Conservation (phyloP, 2,888 invertebrate genomes). For the Hofmannophila pseudospretella region DNA sequence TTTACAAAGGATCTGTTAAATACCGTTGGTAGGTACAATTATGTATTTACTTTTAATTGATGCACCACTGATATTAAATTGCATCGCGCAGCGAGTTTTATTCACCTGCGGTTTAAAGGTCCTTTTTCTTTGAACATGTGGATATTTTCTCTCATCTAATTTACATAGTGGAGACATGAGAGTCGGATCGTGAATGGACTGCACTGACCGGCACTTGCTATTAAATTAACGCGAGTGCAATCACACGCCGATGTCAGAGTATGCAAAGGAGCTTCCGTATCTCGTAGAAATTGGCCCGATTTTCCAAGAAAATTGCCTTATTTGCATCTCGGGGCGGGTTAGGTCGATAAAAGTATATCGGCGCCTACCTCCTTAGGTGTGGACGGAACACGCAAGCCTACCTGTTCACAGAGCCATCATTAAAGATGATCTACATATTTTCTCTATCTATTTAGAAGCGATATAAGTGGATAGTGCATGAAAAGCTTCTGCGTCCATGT, state of each 20-base stretch:
- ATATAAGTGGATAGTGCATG: no score
- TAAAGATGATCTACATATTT: no score
- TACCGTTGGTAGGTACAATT: no score
- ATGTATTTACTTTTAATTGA: no score
- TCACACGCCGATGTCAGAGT: slow-evolving; percentile 26
- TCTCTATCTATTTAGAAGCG: no score
- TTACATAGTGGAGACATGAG: slow-evolving; percentile 8
- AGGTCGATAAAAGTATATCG: slow-evolving; percentile 25
- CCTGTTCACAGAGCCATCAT: no score
- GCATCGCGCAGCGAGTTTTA: no score
- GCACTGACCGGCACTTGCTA: slow-evolving; percentile 7
- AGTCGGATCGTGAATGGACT: slow-evolving; percentile 3
- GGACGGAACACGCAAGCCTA: no score
- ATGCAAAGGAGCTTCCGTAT: slow-evolving; percentile 39
- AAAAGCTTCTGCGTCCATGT: no score
- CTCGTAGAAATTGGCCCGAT: slow-evolving; percentile 52
- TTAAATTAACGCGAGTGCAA: slow-evolving; percentile 29
- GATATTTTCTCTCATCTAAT: slow-evolving; percentile 7
- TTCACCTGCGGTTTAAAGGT: no score
- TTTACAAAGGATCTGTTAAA: no score
- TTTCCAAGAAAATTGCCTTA: slow-evolving; percentile 53
- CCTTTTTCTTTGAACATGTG: not conserved
- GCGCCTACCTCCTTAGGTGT: slow-evolving; percentile 5
- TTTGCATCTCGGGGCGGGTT: slow-evolving; percentile 35
- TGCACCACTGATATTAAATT: no score